Percentiles rank a stretch among this genome's conserved stretches.
These are phyloP conservation scores for Temnothorax ravouxi DNA, from an alignment of 2,888 invertebrate species.

Conservation along the genomic window DNA sequence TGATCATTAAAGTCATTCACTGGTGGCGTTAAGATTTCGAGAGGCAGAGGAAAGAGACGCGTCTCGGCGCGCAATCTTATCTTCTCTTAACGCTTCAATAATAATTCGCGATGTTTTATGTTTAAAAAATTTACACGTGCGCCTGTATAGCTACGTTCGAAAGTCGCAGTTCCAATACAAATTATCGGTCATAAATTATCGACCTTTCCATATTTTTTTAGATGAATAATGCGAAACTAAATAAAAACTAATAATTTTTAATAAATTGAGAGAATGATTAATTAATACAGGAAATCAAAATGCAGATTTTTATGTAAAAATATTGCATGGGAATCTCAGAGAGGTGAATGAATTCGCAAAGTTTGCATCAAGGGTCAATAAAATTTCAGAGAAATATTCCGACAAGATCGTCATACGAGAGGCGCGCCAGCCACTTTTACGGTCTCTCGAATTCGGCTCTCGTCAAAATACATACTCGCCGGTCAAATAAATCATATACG, in stretches of 20 bases:
- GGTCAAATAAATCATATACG: conserved; percentile 35
- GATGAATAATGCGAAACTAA: neutral
- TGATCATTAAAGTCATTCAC: conserved; percentile 36
- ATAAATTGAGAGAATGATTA: neutral
- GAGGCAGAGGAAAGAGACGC: neutral
- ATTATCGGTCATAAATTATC: neutral
- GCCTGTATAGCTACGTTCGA: neutral
- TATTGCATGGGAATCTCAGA: neutral
- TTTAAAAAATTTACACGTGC: neutral
- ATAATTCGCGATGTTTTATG: conserved; percentile 25
- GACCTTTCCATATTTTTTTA: neutral
- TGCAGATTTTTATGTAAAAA: neutral
- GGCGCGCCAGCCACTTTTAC: neutral
- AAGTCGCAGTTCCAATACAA: conserved; percentile 13
- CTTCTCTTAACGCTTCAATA: conserved; percentile 2
- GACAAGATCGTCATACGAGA: neutral
- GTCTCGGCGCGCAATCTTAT: conserved; percentile 4
- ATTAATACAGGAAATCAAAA: neutral
- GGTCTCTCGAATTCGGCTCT: conserved; percentile 8
- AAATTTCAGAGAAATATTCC: neutral
- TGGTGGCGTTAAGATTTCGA: conserved; percentile 1
- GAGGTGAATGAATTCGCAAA: neutral
- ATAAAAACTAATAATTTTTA: neutral
- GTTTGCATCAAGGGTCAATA: neutral
- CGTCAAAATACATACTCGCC: conserved; percentile 19